A percentile compares a stretch with the other conserved stretches of the same genome.
Evolutionary conservation across 1,140 invertebrate species (phyloP).

Genomic region (Drusus annulatus): DNA sequence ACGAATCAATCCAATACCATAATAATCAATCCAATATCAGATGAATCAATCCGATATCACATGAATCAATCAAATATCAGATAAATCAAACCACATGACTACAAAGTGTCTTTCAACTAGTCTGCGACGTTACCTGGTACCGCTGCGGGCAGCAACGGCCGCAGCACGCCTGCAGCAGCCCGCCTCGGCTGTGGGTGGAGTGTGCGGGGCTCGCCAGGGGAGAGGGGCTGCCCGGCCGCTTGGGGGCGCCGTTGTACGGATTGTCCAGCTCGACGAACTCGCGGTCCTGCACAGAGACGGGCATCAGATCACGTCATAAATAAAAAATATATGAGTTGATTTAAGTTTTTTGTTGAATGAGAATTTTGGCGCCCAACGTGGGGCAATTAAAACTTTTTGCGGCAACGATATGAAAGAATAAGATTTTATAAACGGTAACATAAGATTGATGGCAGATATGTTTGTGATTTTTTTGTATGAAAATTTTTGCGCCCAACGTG

Average conservation of each 20-base stretch:
- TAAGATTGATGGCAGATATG: no score
- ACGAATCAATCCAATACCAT: not conserved
- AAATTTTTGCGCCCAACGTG: no score
- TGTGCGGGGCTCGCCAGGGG: constrained; percentile 87
- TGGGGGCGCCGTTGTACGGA: constrained; percentile 91
- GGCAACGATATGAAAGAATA: no score
- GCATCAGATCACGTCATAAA: not conserved
- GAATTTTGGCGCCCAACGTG: no score
- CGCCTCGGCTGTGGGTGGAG: constrained; percentile 80
- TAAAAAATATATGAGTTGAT: no score
- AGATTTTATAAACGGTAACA: no score
- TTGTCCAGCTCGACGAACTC: constrained; percentile 97
- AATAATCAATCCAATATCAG: not conserved
- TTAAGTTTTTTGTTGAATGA: not conserved
- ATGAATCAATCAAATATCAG: not conserved
- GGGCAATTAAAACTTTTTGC: no score
- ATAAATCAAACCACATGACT: not conserved
- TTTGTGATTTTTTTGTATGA: no score
- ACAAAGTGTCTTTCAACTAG: not conserved
- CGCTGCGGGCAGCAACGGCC: constrained; percentile 89
- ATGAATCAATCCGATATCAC: not conserved
- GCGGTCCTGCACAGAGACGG: constrained; percentile 81
- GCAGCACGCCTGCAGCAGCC: constrained; percentile 83
- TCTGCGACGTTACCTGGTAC: constrained; percentile 80
- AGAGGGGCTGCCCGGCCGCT: constrained; percentile 88